phyloP scores from a whole-genome alignment of 2,797 vertebrate species.

The Acanthis flammea region DNA sequence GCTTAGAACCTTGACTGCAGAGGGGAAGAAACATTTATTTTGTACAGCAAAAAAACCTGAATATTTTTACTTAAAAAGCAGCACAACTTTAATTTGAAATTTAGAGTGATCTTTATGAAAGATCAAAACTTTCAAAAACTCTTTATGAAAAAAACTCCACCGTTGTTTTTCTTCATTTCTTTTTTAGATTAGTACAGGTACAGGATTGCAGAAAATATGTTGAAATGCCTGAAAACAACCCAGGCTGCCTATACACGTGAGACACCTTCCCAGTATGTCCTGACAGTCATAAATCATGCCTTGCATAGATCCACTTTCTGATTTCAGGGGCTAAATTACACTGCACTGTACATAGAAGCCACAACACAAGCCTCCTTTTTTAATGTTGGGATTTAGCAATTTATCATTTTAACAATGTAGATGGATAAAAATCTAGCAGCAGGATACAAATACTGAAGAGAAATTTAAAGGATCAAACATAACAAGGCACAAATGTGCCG shows the following conservation, averaged over 20 bases:
- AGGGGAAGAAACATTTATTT: background rate
- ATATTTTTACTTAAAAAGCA: background rate
- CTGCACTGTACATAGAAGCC: background rate
- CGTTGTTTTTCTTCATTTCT: background rate
- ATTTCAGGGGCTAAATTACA: background rate
- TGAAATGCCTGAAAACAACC: background rate
- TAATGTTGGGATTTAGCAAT: background rate
- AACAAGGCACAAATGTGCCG: accelerated
- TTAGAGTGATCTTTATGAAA: background rate
- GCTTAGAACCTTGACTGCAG: background rate
- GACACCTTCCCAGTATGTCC: background rate
- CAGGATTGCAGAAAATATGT: background rate
- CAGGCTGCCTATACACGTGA: accelerated
- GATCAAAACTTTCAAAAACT: background rate
- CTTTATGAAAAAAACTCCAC: background rate
- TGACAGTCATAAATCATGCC: too few relatives aligned
- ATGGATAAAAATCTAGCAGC: background rate
- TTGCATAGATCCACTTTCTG: too few relatives aligned
- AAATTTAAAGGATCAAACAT: background rate
- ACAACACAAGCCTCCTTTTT: background rate
- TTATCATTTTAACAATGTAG: background rate
- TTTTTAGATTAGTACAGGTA: background rate
- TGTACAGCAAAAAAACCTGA: background rate
- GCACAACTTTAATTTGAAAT: background rate
- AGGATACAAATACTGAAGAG: background rate